A percentile compares a stretch with the other conserved stretches of the same genome.
These are phyloP conservation scores for Oncorhynchus kisutch DNA, from an alignment of 2,113 vertebrate genomes.

Conservation along the genomic window DNA sequence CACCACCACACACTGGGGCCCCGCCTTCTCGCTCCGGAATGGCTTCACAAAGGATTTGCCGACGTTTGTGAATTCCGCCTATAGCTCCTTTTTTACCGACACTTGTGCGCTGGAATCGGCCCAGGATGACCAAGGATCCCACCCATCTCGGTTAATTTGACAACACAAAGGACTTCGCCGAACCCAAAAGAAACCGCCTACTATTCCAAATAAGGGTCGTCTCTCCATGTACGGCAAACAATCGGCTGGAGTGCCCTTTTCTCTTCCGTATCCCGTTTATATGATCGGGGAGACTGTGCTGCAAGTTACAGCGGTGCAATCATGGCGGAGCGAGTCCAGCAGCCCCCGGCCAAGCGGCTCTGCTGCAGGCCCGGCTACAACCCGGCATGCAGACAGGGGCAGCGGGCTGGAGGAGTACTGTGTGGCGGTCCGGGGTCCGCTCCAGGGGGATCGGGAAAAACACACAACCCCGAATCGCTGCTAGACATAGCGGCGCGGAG, in stretches of 20 bases:
- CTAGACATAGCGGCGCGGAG: slow-evolving; percentile 93
- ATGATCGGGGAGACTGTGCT: slow-evolving; percentile 91
- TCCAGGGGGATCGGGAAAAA: slow-evolving; percentile 83
- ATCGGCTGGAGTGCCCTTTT: slow-evolving; percentile 78
- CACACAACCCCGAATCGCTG: slow-evolving; percentile 91
- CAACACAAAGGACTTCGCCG: slow-evolving; percentile 74
- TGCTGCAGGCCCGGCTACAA: slow-evolving; percentile 95
- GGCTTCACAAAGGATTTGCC: slow-evolving; percentile 76
- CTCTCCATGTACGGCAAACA: slow-evolving; percentile 81
- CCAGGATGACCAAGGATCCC: slow-evolving; percentile 45
- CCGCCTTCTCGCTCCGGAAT: slow-evolving; percentile 67
- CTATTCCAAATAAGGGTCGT: slow-evolving; percentile 78
- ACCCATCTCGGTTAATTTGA: slow-evolving; percentile 69
- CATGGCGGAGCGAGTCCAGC: slow-evolving; percentile 99
- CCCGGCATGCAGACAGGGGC: slow-evolving; percentile 82
- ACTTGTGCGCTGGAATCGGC: slow-evolving; percentile 69
- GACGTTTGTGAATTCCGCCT: slow-evolving; percentile 77
- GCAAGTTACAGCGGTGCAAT: slow-evolving; percentile 96
- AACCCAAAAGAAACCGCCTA: slow-evolving; percentile 68
- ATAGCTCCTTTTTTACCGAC: slow-evolving; percentile 77
- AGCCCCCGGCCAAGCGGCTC: slow-evolving; percentile 96
- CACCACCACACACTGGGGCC: slow-evolving; percentile 54
- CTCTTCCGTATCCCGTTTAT: slow-evolving; percentile 91
- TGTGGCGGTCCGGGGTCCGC: slow-evolving; percentile 82
- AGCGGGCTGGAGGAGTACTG: slow-evolving; percentile 81